A percentile compares a stretch with the other conserved stretches of the same genome.
These are phyloP conservation scores for Deilephila porcellus DNA, from an alignment of 2,888 invertebrate genomes.

Conservation along the genomic window DNA sequence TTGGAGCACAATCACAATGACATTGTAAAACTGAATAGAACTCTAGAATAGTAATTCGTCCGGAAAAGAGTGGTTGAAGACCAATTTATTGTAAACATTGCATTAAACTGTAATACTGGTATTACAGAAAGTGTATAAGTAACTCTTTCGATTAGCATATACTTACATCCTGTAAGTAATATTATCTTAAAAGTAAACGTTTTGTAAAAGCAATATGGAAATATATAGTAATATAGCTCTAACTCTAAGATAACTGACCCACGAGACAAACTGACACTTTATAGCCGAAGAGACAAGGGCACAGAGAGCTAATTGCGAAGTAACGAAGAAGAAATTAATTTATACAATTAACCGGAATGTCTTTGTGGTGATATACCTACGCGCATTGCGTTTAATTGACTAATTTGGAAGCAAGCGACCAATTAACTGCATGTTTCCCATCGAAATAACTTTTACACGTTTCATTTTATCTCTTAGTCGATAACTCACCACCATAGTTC, in stretches of 20 bases:
- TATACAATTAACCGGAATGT: conserved; percentile 22
- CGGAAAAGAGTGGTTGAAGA: background rate
- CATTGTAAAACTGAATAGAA: too few relatives aligned
- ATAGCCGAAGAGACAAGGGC: background rate
- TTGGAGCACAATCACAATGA: too few relatives aligned
- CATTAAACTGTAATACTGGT: too few relatives aligned
- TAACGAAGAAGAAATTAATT: conserved; percentile 18
- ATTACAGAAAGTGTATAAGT: too few relatives aligned
- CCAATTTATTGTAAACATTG: background rate
- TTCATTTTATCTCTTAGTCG: conserved; percentile 40
- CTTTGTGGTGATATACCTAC: conserved; percentile 15
- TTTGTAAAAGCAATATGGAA: background rate
- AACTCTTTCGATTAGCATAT: too few relatives aligned
- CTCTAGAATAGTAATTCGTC: too few relatives aligned
- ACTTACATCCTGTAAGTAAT: background rate
- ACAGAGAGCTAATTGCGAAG: background rate
- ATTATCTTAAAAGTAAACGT: background rate
- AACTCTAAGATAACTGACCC: background rate
- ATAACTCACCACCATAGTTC: conserved; percentile 43
- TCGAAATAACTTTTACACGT: conserved; percentile 39
- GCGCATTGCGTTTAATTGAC: conserved; percentile 25
- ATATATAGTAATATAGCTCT: background rate
- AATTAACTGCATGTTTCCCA: conserved; percentile 46
- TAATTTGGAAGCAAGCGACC: conserved; percentile 40
- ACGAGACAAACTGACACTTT: background rate